Base-by-base conservation (phyloP, 2,113 vertebrate species). In the Pterocles orientalis region DNA sequence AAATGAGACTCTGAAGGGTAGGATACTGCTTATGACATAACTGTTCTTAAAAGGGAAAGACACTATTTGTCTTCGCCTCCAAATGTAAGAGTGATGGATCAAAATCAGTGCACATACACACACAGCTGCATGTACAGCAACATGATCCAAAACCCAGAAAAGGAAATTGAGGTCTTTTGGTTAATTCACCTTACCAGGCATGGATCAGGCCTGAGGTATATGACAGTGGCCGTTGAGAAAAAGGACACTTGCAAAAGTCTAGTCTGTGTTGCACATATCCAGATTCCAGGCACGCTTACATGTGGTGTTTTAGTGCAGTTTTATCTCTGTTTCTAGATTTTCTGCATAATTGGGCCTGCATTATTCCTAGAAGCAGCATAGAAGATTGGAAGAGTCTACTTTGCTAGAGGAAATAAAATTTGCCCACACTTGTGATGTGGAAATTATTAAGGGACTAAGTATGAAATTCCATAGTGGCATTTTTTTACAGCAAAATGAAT, bases 401-500 rank as follows among this genome's bases (percentile, higher is more conserved):
- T 82, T 66, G 31, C 57, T 60, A 47, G 5, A 77, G 26, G 26
- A 86, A 88, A 72, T 86, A 88, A 91, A 68, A 92, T 86, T 88
- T 56, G 17, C 6, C 12, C 19, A 56, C 33, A 43, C 72, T 91
- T 76, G 33, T 54, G 36, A 82, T 68, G 24, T 45, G 64, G 43
- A 88, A 91, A 92, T 83, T 75, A 85, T 71, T 91, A 88, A 86
- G 39, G 28, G 62, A 91, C 15, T 88, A 71, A 64, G 39, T 60
- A 88, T 14, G 3, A 80, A 89, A 92, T 72, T 83, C 84, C 87
- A 92, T 28, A 56, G 62, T 56, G 53, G 47, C 50, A 69, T 29
- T 39, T 79, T 86, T 95, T 94, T 86, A 91, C 62, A 47, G 25
- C n/a, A 64, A 86, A 95, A 88, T 72, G 19, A 88, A 82, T 68